phyloP scores from a whole-genome alignment of 2,797 vertebrate genomes.

The Darevskia nairensis region DNA sequence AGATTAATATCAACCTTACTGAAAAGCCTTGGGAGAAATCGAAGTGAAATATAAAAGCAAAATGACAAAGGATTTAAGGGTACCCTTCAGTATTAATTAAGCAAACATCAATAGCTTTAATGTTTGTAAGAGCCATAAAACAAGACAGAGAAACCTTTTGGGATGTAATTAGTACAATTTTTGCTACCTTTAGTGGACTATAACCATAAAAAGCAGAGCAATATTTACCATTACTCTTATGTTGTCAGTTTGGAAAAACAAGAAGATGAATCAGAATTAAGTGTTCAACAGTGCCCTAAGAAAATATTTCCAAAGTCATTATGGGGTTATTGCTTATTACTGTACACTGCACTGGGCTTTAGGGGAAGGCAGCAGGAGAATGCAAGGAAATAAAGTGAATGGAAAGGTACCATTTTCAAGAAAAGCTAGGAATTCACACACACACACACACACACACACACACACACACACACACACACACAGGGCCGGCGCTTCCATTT shows the following conservation, averaged over 20 bases:
- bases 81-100: constrained; percentile 5
- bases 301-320: background rate
- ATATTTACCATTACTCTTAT: background rate
- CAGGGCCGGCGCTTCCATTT: no score
- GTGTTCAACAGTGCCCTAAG: background rate
- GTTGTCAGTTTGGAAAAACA: background rate
- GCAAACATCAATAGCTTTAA: background rate
- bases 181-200: background rate
- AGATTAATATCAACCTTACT: background rate
- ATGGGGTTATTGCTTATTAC: background rate
- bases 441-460: no score
- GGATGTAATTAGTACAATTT: background rate
- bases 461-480: no score
- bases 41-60: background rate
- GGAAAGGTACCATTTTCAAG: background rate
- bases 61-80: background rate
- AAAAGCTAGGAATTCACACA: background rate
- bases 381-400: background rate
- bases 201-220: background rate
- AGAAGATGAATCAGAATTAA: background rate
- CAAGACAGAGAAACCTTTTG: background rate
- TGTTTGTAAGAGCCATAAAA: background rate
- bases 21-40: background rate
- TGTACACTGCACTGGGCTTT: background rate
- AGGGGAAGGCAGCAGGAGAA: background rate